phyloP scores from a whole-genome alignment of 2,888 invertebrate species.

The Byasa hedistus region DNA sequence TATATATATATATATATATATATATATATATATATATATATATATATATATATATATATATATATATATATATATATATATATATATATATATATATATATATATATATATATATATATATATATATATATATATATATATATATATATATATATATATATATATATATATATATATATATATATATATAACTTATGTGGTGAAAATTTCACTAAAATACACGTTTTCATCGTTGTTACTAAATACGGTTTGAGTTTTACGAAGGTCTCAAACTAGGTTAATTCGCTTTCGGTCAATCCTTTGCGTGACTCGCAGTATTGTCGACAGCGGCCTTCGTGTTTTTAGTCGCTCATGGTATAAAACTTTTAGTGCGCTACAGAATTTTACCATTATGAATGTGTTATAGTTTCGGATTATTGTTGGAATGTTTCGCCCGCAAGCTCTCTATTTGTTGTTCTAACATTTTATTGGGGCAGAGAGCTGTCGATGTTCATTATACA shows the following conservation, averaged over 20 bases:
- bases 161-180: too few relatives aligned
- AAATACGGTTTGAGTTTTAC: constrained; percentile 31
- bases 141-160: too few relatives aligned
- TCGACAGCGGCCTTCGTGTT: constrained; percentile 45
- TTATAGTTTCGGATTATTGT: constrained; percentile 52
- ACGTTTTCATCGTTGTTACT: constrained; percentile 8
- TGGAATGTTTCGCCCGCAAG: constrained; percentile 41
- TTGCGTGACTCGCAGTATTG: constrained; percentile 62
- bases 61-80: too few relatives aligned
- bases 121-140: too few relatives aligned
- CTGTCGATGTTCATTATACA: constrained; percentile 68
- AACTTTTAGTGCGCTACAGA: constrained; percentile 36
- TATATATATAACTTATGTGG: neutral
- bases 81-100: too few relatives aligned
- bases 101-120: too few relatives aligned
- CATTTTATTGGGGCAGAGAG: constrained; percentile 52
- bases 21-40: too few relatives aligned
- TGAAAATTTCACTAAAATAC: neutral
- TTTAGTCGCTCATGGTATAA: constrained; percentile 41
- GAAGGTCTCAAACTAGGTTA: constrained; percentile 54
- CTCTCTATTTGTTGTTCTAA: constrained; percentile 53
- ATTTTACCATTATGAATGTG: constrained; percentile 48
- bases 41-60: too few relatives aligned
- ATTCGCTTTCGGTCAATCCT: constrained; percentile 56
- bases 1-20: too few relatives aligned